Evolutionary conservation across 1,140 invertebrate species (phyloP).

Genomic region (Scaptomyza hsui): DNA sequence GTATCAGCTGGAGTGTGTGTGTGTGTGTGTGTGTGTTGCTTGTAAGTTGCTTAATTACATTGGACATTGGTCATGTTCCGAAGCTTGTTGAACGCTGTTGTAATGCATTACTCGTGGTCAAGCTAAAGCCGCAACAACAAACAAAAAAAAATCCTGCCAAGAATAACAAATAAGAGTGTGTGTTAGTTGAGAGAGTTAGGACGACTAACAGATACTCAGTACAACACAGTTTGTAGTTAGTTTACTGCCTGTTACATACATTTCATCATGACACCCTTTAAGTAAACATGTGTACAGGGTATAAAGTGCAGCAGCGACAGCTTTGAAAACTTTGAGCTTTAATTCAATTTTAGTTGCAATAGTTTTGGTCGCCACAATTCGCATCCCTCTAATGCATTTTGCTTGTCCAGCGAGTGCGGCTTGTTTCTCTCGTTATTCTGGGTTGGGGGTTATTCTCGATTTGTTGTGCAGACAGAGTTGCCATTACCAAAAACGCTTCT

Average conservation of each 20-base stretch:
- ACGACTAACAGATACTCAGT: not conserved
- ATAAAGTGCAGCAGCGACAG: slow-evolving; percentile 1
- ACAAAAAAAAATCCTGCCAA: not conserved
- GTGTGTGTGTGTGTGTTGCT: slow-evolving; percentile 40
- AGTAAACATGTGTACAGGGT: not conserved
- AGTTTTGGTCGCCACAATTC: slow-evolving; percentile 53
- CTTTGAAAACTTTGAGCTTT: slow-evolving; percentile 66
- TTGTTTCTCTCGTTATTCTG: not conserved
- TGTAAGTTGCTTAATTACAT: slow-evolving; percentile 79
- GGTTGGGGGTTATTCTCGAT: not conserved
- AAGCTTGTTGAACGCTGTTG: slow-evolving; percentile 51
- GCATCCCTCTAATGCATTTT: slow-evolving; percentile 67
- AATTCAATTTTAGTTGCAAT: slow-evolving; percentile 75
- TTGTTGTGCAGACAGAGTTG: too few species aligned
- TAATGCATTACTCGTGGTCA: slow-evolving; percentile 77
- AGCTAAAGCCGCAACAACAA: slow-evolving; percentile 47
- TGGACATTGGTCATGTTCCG: slow-evolving; percentile 51
- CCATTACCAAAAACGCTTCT: too few species aligned
- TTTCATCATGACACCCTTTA: not conserved
- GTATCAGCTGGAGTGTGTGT: slow-evolving; percentile 9
- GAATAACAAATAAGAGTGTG: not conserved
- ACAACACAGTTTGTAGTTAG: not conserved
- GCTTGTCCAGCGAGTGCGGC: slow-evolving; percentile 58
- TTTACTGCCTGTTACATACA: not conserved
- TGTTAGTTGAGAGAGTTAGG: not conserved